Conservation (phyloP, 2,113 vertebrate genomes). For the Vidua chalybeata region DNA sequence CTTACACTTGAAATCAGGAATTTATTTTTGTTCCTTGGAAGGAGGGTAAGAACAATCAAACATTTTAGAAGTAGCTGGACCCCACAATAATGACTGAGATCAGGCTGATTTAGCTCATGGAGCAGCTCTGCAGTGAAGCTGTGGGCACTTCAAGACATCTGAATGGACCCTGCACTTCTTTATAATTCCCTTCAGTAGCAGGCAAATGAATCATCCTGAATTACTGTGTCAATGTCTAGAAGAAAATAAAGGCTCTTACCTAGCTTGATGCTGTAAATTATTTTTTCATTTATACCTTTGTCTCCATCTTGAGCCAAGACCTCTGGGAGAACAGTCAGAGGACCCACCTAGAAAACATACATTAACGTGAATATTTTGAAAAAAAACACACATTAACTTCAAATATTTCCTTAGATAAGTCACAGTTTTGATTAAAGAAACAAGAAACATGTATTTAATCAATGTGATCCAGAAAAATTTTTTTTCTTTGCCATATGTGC, state of each 20-base stretch:
- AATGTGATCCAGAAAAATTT: neutral
- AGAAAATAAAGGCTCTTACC: constrained; percentile 51
- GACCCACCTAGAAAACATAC: constrained; percentile 56
- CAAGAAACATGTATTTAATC: neutral
- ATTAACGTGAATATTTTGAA: neutral
- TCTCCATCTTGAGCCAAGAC: constrained; percentile 82
- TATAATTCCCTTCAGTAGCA: neutral
- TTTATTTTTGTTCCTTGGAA: neutral
- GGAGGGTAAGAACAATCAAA: neutral
- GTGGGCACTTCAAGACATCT: neutral
- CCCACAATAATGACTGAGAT: neutral
- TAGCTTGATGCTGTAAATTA: constrained; percentile 73
- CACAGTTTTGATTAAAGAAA: neutral
- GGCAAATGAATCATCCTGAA: neutral
- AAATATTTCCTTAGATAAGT: neutral
- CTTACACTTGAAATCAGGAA: neutral
- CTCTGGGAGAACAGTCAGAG: constrained; percentile 64
- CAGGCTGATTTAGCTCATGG: fast-evolving
- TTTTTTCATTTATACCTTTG: constrained; percentile 72
- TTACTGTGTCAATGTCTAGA: neutral
- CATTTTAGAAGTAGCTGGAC: neutral
- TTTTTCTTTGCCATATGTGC: neutral
- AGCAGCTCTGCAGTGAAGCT: neutral
- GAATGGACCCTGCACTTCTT: neutral
- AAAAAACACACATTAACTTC: neutral